These are phyloP conservation scores for Bradypodion ventrale DNA, from an alignment of 2,797 vertebrate genomes.

Conservation along the genomic window DNA sequence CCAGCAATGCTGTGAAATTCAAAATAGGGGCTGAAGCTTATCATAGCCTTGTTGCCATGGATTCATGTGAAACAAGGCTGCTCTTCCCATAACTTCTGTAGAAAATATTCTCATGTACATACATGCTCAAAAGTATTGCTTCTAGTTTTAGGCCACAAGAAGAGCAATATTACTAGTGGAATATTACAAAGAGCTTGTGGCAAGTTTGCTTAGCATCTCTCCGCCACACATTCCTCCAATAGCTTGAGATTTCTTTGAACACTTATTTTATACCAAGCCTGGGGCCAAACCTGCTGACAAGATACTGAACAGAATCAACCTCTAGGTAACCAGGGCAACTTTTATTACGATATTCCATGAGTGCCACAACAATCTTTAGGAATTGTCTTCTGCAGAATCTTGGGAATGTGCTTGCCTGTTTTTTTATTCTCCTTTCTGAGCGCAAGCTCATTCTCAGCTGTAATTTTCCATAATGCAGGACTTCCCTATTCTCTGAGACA, in stretches of 20 bases:
- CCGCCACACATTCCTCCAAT: background rate
- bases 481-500: slow-evolving; percentile 72
- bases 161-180: background rate
- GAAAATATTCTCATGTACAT: background rate
- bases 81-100: background rate
- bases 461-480: slow-evolving; percentile 73
- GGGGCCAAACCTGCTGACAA: background rate
- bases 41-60: slow-evolving; percentile 7
- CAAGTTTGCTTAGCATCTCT: background rate
- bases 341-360: slow-evolving; percentile 1
- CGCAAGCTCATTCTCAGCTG: slow-evolving; percentile 69
- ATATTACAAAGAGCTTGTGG: background rate
- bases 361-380: slow-evolving; percentile 53
- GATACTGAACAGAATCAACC: background rate
- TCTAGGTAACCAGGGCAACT: slow-evolving; percentile 18
- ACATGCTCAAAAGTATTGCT: background rate
- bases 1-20: slow-evolving; percentile 54
- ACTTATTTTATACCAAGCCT: background rate
- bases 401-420: slow-evolving; percentile 65
- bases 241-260: background rate
- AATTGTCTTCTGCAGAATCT: slow-evolving; percentile 49
- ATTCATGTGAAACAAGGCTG: background rate
- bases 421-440: slow-evolving; percentile 65
- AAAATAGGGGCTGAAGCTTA: slow-evolving; percentile 46
- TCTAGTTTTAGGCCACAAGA: background rate